Evolutionary conservation across 1,140 invertebrate genomes (phyloP).

Genomic region (Drosophila subpulchrella): DNA sequence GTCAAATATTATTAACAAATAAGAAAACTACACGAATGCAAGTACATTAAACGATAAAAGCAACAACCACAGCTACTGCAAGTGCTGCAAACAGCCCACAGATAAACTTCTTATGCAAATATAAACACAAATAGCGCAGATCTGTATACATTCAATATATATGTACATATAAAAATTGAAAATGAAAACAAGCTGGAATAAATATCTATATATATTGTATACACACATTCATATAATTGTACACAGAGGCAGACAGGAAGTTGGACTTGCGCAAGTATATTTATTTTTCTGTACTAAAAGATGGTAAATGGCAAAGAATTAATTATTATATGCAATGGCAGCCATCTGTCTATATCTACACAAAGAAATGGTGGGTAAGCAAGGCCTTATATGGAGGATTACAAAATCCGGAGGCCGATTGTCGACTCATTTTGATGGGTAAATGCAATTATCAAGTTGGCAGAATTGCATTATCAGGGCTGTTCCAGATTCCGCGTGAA

Average conservation of each 20-base stretch:
- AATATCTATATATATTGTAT: constrained; percentile 44
- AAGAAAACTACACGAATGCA: constrained; percentile 16
- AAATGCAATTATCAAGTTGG: constrained; percentile 6
- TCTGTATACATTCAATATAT: constrained; percentile 20
- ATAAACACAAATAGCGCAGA: constrained; percentile 28
- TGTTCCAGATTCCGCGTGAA: neutral
- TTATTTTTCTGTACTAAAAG: constrained; percentile 67
- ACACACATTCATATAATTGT: constrained; percentile 32
- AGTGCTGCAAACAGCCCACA: constrained; percentile 68
- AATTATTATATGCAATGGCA: constrained; percentile 33
- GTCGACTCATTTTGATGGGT: constrained; percentile 6
- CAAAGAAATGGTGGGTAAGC: constrained; percentile 17
- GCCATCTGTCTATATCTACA: constrained; percentile 21
- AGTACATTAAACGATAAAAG: neutral
- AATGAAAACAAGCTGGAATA: constrained; percentile 39
- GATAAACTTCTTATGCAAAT: constrained; percentile 67
- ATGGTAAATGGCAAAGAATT: constrained; percentile 41
- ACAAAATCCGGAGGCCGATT: neutral
- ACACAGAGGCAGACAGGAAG: constrained; percentile 32
- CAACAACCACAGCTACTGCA: constrained; percentile 46
- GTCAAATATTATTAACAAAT: constrained; percentile 42
- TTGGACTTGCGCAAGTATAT: constrained; percentile 37
- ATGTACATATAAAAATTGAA: constrained; percentile 31
- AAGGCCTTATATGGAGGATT: constrained; percentile 15
- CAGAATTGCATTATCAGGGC: neutral